Conservation (phyloP, 2,888 invertebrate species). For the Coelinius sp. region DNA sequence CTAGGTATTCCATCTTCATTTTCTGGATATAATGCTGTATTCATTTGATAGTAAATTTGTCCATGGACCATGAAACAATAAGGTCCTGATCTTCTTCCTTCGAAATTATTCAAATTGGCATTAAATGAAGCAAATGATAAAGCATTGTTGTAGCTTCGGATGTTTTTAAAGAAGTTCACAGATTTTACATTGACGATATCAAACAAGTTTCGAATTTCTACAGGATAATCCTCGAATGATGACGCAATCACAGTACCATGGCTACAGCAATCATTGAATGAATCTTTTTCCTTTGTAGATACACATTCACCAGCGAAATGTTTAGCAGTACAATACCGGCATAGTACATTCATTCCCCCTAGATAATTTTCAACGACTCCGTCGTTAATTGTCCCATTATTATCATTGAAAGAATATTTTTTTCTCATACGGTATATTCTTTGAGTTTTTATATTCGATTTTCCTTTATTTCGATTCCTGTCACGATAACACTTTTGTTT, state of each 20-base stretch:
- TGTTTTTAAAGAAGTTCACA: conserved; percentile 29
- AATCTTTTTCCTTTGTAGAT: background rate
- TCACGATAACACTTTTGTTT: background rate
- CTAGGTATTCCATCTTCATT: conserved; percentile 32
- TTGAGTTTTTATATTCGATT: background rate
- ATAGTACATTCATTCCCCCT: background rate
- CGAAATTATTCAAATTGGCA: conserved; percentile 42
- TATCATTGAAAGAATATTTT: background rate
- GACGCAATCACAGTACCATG: background rate
- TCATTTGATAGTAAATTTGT: no score
- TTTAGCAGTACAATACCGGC: background rate
- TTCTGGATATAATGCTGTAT: conserved; percentile 40
- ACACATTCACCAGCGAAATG: background rate
- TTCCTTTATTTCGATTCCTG: background rate
- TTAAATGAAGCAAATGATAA: conserved; percentile 44
- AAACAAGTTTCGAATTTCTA: background rate
- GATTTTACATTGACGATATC: background rate
- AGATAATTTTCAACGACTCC: background rate
- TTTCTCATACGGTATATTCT: background rate
- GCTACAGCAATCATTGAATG: background rate
- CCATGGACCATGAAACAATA: no score
- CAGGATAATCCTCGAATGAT: background rate
- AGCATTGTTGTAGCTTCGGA: conserved; percentile 37
- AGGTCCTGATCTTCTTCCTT: conserved; percentile 37
- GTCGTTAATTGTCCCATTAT: background rate